A percentile compares a stretch with the other conserved stretches of the same genome.
Conservation (phyloP, 2,113 vertebrate genomes). For the Lota lota region DNA sequence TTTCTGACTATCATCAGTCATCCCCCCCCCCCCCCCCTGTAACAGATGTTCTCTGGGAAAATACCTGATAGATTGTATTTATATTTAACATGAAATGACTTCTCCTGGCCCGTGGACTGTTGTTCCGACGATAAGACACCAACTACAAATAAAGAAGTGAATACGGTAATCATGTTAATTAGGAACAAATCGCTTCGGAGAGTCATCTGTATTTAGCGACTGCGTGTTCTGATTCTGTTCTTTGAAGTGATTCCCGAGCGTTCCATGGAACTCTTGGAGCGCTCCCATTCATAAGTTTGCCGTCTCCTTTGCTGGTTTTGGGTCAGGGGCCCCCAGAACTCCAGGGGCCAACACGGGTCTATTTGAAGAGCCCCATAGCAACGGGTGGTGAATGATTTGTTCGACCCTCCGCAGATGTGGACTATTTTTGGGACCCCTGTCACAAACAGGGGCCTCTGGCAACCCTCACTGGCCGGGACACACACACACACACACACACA, state of each 20-base stretch:
- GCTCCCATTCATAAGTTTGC: conserved; percentile 46
- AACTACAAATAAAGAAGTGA: too few relatives aligned
- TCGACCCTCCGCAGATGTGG: conserved; percentile 27
- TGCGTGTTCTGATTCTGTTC: too few relatives aligned
- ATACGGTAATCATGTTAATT: too few relatives aligned
- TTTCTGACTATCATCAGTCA: too few relatives aligned
- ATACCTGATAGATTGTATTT: too few relatives aligned
- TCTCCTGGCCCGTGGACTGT: too few relatives aligned
- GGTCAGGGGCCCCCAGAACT: conserved; percentile 24
- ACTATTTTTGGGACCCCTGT: conserved; percentile 38
- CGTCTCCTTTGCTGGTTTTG: background rate
- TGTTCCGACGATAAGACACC: too few relatives aligned
- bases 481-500: conserved; percentile 14
- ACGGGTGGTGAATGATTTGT: conserved; percentile 28
- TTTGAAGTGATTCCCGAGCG: background rate
- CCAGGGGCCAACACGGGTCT: conserved; percentile 18
- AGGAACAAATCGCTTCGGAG: too few relatives aligned
- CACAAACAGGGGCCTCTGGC: conserved; percentile 26
- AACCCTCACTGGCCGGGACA: conserved; percentile 26
- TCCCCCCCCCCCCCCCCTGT: too few relatives aligned
- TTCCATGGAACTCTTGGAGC: conserved; percentile 20
- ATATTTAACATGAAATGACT: too few relatives aligned
- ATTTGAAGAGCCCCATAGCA: conserved; percentile 28
- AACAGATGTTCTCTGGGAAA: too few relatives aligned
- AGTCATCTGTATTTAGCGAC: too few relatives aligned